phyloP scores from a whole-genome alignment of 2,797 vertebrate species.

The Cyprinella venusta region DNA sequence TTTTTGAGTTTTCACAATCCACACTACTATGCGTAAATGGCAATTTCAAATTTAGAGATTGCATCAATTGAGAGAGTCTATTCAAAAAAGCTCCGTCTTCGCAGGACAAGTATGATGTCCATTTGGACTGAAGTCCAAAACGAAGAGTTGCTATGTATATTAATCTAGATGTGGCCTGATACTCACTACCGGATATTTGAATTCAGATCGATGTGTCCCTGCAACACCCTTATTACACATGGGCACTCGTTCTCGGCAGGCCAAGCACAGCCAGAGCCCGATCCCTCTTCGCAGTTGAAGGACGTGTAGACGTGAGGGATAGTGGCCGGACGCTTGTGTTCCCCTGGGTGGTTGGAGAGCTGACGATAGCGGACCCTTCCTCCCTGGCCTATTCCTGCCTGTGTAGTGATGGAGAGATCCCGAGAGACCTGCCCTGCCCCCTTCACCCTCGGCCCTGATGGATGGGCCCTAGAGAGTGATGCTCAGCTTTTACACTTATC shows the following conservation, averaged over 20 bases:
- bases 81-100: neutral
- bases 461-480: slow-evolving; percentile 16
- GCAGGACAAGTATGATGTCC: neutral
- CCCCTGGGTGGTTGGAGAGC: neutral
- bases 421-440: slow-evolving; percentile 5
- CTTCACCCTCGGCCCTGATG: slow-evolving; percentile 19
- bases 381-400: slow-evolving; percentile 15
- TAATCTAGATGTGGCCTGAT: neutral
- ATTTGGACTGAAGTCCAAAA: neutral
- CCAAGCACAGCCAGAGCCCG: neutral
- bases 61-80: neutral
- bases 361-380: slow-evolving; percentile 14
- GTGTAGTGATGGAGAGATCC: slow-evolving; percentile 15
- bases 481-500: slow-evolving; percentile 11
- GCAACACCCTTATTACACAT: slow-evolving; percentile 24
- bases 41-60: neutral
- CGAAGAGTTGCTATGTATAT: neutral
- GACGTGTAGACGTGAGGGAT: neutral
- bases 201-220: slow-evolving; percentile 10
- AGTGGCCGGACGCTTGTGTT: neutral
- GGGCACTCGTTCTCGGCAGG: neutral
- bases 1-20: neutral
- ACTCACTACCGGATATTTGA: slow-evolving; percentile 23
- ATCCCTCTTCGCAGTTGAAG: slow-evolving; percentile 34
- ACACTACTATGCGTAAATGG: neutral